Evolutionary conservation across 92 coral and sea anemone genomes (phyloP), one percentile per base, ranked within the genome.

Genomic region (Anthopleura xanthogrammica): DNA sequence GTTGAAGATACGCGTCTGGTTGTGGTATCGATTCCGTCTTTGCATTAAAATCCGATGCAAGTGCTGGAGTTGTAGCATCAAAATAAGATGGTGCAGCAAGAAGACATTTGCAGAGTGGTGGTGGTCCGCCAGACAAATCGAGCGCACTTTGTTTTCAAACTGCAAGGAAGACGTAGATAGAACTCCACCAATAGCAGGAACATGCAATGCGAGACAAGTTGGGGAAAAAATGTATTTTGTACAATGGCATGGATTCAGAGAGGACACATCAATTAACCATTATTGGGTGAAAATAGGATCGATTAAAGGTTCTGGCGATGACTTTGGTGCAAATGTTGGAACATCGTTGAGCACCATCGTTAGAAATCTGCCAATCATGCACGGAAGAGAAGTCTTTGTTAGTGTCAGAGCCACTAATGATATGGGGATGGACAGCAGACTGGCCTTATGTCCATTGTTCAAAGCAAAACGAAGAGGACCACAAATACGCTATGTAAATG

Each of bases 171-270:
- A 90, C 14, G 12, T 7, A 9, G 95, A 94, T 72, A 79, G 20
- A 2, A 88, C 92, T 4, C 94, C 92, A 5, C 98, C 98, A 0
- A 66, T 60, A 0, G 92, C 86, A 0, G 98, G 98, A 8, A 78
- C 70, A 4, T 94, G 98, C 77, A 72, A 5, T 23, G 98, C 98
- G 68, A 87, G 80, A 41, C 98, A 94, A 40, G 89, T 86, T 5
- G 92, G 87, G n/a, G 95, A 92, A 70, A 90, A 85, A 39, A 75
- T 81, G 17, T 94, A 94, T 80, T 90, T 90, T 56, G 89, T 90
- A 6, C 91, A 92, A 78, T 94, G 98, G 98, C 85, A 89, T 71
- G 94, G 97, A 16, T 95, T 95, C 62, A 87, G 85, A 75, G 98
- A 95, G 74, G 94, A 95, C 84, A 92, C 93, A 17, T 76, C 78